These are phyloP conservation scores for Andrena flavipes DNA, from an alignment of 2,888 invertebrate species.

Conservation along the genomic window DNA sequence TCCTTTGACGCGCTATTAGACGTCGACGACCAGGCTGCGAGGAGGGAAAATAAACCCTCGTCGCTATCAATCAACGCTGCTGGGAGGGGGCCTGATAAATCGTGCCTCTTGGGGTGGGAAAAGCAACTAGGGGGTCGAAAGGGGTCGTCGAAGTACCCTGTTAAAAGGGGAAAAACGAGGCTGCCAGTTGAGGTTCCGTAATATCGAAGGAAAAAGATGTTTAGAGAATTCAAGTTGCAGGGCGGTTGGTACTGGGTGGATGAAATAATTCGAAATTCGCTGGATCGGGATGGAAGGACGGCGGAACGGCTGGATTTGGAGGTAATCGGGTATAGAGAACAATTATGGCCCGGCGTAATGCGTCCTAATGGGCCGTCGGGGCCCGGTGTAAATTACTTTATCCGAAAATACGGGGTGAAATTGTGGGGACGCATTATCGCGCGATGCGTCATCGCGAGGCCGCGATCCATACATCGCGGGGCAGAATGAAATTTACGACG, in stretches of 20 bases:
- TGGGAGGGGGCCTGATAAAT: constrained; percentile 10
- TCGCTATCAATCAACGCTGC: constrained; percentile 31
- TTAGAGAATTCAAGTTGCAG: no score
- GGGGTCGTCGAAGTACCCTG: neutral
- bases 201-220: no score
- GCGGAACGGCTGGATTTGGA: constrained; percentile 24
- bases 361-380: constrained; percentile 36
- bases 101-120: constrained; percentile 1
- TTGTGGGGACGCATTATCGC: constrained; percentile 53
- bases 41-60: constrained; percentile 45
- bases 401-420: constrained; percentile 60
- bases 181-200: neutral
- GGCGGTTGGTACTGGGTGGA: neutral
- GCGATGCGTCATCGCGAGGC: constrained; percentile 42
- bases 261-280: constrained; percentile 15
- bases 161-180: neutral
- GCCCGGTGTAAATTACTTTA: constrained; percentile 61
- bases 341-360: constrained; percentile 42
- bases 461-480: constrained; percentile 42
- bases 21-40: constrained; percentile 5
- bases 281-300: neutral
- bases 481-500: constrained; percentile 53
- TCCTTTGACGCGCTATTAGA: constrained; percentile 65
- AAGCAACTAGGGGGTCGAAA: neutral
- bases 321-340: constrained; percentile 43